Evolutionary conservation across 2,888 invertebrate genomes (phyloP).

Genomic region (Hirtodrosophila trivittata): DNA sequence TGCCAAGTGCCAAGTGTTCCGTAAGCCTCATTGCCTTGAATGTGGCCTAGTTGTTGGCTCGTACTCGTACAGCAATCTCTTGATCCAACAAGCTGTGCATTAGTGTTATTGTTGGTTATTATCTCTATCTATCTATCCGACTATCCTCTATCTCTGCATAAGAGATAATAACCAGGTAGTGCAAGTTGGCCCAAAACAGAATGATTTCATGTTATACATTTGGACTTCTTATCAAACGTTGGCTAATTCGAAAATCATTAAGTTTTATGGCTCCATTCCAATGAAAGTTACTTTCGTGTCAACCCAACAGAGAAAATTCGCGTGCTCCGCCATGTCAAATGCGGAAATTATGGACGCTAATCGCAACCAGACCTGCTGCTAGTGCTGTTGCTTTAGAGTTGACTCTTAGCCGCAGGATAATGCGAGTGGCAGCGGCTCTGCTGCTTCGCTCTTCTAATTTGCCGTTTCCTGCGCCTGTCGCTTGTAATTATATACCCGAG

Average conservation of each 20-base stretch:
- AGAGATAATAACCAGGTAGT: conserved; percentile 35
- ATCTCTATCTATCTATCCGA: background rate
- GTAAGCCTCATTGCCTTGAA: background rate
- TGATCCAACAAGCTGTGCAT: conserved; percentile 6
- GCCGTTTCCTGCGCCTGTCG: conserved; percentile 72
- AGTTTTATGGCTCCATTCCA: conserved; percentile 69
- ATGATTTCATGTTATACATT: conserved; percentile 39
- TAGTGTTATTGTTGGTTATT: conserved; percentile 21
- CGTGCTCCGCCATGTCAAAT: conserved; percentile 50
- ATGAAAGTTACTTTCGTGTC: conserved; percentile 42
- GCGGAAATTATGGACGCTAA: conserved; percentile 55
- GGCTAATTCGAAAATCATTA: conserved; percentile 71
- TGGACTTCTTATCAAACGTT: conserved; percentile 51
- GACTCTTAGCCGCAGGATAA: conserved; percentile 65
- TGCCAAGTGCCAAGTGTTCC: conserved; percentile 26
- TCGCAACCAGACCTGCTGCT: no score
- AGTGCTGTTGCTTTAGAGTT: conserved; percentile 25
- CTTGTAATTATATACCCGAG: conserved; percentile 59
- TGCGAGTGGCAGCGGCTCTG: conserved; percentile 42
- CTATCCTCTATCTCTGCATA: conserved; percentile 11
- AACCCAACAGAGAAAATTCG: conserved; percentile 27
- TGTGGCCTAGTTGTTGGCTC: conserved; percentile 17
- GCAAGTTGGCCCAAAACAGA: conserved; percentile 6
- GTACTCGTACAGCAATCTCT: background rate
- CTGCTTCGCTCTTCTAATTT: conserved; percentile 59